phyloP scores from a whole-genome alignment of 2,888 invertebrate species.

The Ennomos quercinarius region DNA sequence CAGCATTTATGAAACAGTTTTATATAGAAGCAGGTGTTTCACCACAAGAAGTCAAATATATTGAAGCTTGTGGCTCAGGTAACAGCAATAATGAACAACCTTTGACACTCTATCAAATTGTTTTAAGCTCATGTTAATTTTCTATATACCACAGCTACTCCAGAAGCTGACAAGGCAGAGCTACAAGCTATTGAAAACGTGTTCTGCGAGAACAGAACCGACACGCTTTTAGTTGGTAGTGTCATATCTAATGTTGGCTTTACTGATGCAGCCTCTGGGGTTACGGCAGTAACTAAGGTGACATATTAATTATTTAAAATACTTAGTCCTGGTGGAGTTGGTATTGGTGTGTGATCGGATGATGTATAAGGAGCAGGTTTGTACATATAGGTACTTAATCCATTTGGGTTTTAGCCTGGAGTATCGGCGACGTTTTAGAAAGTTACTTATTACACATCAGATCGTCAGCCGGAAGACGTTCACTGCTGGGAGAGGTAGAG shows the following conservation, averaged over 20 bases:
- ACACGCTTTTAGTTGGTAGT: conserved; percentile 82
- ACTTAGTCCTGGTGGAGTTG: too few relatives aligned
- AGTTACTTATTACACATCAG: too few relatives aligned
- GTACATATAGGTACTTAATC: too few relatives aligned
- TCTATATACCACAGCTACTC: conserved; percentile 58
- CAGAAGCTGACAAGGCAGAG: conserved; percentile 87
- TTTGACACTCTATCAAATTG: too few relatives aligned
- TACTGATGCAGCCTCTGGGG: conserved; percentile 62
- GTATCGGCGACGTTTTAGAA: too few relatives aligned
- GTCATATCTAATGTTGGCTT: conserved; percentile 68
- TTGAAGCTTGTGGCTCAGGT: conserved; percentile 94
- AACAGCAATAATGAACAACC: too few relatives aligned
- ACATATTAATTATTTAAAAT: neutral
- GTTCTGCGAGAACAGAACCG: conserved; percentile 79
- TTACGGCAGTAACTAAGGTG: conserved; percentile 85
- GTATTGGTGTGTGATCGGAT: too few relatives aligned
- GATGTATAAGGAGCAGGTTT: too few relatives aligned
- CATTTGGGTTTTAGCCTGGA: too few relatives aligned
- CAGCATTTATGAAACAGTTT: conserved; percentile 81
- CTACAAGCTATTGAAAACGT: conserved; percentile 84
- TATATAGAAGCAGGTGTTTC: conserved; percentile 87
- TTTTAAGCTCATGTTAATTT: too few relatives aligned
- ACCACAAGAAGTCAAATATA: conserved; percentile 88
- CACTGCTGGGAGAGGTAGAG: too few relatives aligned
- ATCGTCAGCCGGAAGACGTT: too few relatives aligned